A percentile compares a stretch with the other conserved stretches of the same genome.
phyloP scores from a whole-genome alignment of 2,888 invertebrate species.

The Mylabris sibirica region DNA sequence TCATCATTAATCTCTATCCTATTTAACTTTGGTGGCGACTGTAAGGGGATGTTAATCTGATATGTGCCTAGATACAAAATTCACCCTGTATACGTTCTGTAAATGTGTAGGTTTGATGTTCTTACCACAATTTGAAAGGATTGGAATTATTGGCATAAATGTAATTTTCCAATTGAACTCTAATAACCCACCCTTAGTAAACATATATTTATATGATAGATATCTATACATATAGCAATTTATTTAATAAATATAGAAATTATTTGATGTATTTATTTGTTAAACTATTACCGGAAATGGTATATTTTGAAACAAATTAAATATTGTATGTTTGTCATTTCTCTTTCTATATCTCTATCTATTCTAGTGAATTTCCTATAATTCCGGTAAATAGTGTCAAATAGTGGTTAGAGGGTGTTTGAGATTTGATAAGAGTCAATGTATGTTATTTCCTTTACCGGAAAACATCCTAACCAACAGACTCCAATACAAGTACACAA shows the following conservation, averaged over 20 bases:
- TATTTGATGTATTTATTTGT: neutral
- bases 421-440: constrained; percentile 30
- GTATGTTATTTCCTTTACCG: constrained; percentile 29
- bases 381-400: constrained; percentile 13
- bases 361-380: neutral
- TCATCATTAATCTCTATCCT: no score
- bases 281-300: neutral
- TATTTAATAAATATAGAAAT: neutral
- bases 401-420: constrained; percentile 12
- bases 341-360: no score
- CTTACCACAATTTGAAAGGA: no score
- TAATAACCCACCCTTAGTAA: no score
- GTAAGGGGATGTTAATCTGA: no score
- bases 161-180: no score
- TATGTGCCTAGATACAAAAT: no score
- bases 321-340: neutral
- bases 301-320: neutral
- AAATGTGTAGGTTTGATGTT: no score
- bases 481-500: neutral
- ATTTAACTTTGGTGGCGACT: no score
- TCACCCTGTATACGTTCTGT: no score
- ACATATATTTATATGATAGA: neutral
- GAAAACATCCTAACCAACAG: constrained; percentile 20
- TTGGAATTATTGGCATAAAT: no score
- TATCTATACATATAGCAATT: no score